These are phyloP conservation scores for Monochamus alternatus DNA, from an alignment of 2,888 invertebrate species.

Conservation along the genomic window DNA sequence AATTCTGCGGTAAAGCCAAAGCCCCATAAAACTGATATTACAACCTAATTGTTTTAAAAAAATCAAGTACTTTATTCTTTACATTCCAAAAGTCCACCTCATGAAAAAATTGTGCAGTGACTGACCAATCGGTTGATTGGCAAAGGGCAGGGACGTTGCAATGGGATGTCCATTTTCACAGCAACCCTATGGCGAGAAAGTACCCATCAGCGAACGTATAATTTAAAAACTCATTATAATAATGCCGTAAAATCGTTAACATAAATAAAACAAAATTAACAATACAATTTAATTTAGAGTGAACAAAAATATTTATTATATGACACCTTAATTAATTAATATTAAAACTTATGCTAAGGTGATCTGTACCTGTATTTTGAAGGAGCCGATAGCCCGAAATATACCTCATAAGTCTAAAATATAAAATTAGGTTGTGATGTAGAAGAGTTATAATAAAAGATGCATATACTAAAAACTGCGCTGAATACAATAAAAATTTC, in stretches of 20 bases:
- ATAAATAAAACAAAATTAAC: slow-evolving; percentile 35
- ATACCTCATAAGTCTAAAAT: slow-evolving; percentile 72
- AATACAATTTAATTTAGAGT: slow-evolving; percentile 35
- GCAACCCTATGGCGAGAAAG: slow-evolving; percentile 71
- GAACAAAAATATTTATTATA: slow-evolving; percentile 44
- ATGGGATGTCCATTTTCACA: slow-evolving; percentile 67
- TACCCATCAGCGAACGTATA: slow-evolving; percentile 68
- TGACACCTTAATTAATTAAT: slow-evolving; percentile 51
- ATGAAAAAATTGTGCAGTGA: slow-evolving; percentile 62
- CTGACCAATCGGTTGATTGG: slow-evolving; percentile 68
- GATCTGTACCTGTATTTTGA: slow-evolving; percentile 70
- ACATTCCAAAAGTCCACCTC: slow-evolving; percentile 63
- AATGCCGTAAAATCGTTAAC: slow-evolving; percentile 28
- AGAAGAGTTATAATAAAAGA: slow-evolving; percentile 57
- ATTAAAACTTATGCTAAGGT: slow-evolving; percentile 61
- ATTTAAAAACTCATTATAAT: slow-evolving; percentile 35
- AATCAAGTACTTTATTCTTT: slow-evolving; percentile 58
- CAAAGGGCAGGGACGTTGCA: slow-evolving; percentile 61
- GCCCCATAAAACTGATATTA: slow-evolving; percentile 34
- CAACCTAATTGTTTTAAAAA: slow-evolving; percentile 48
- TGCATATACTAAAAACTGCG: background rate
- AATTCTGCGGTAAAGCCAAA: slow-evolving; percentile 37
- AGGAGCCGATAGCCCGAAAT: slow-evolving; percentile 71
- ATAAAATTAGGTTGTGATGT: slow-evolving; percentile 71
- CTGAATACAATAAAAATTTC: background rate